These are phyloP conservation scores for Hyperoplus lanceolatus DNA, from an alignment of 2,797 vertebrate genomes.

Conservation along the genomic window DNA sequence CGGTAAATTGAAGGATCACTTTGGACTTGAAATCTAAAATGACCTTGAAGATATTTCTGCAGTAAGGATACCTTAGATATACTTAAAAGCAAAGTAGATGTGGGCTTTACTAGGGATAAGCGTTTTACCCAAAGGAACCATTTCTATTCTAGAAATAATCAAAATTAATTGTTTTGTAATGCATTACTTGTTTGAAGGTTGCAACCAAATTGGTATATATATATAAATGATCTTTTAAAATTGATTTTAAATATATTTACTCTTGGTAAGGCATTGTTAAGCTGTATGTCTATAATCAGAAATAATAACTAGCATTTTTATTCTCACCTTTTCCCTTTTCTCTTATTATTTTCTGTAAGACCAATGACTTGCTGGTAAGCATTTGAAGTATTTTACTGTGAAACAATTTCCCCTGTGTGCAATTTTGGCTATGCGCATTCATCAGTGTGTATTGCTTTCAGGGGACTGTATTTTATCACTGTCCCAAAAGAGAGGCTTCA, in stretches of 20 bases:
- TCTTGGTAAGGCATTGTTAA: background rate
- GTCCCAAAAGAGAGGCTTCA: constrained; percentile 8
- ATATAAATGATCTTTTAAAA: background rate
- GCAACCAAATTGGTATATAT: background rate
- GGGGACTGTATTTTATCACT: constrained; percentile 28
- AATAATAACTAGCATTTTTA: constrained; percentile 15
- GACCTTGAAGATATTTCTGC: constrained; percentile 18
- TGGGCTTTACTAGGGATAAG: constrained; percentile 25
- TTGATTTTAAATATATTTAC: background rate
- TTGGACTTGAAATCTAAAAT: constrained; percentile 28
- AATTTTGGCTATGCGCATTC: constrained; percentile 9
- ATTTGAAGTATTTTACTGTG: constrained; percentile 20
- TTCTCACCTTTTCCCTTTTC: background rate
- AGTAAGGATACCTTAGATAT: constrained; percentile 46
- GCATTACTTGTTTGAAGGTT: constrained; percentile 7
- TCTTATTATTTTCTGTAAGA: background rate
- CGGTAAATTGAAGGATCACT: constrained; percentile 20
- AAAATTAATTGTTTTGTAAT: constrained; percentile 20
- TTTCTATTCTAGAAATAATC: constrained; percentile 31
- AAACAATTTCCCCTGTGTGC: constrained; percentile 14
- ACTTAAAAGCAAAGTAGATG: constrained; percentile 29
- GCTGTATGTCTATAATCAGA: constrained; percentile 5
- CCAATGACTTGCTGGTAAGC: constrained; percentile 5
- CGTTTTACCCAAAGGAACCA: constrained; percentile 34
- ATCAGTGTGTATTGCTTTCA: constrained; percentile 41